Evolutionary conservation across 2,797 vertebrate genomes (phyloP).

Genomic region (Halcyon smyrnensis): DNA sequence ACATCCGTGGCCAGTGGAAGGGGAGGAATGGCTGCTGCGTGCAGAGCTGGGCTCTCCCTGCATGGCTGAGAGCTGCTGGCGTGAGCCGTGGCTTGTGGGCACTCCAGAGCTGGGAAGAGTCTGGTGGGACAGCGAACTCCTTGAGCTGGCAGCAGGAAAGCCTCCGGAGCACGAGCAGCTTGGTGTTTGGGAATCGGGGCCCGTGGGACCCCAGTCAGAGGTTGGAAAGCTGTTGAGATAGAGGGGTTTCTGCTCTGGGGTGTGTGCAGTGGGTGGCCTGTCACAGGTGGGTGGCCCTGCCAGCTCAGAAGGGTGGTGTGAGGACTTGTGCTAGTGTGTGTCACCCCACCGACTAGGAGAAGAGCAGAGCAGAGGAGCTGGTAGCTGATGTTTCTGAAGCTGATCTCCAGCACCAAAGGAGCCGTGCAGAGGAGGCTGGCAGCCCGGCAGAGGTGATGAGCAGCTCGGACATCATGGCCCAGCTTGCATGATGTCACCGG

Average conservation of each 20-base stretch:
- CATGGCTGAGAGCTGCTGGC: not conserved
- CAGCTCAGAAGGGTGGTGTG: accelerated
- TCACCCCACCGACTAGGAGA: conserved; percentile 70
- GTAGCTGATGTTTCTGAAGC: conserved; percentile 79
- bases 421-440: conserved; percentile 76
- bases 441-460: conserved; percentile 60
- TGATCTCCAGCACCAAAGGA: conserved; percentile 75
- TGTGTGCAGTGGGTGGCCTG: not conserved
- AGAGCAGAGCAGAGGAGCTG: conserved; percentile 72
- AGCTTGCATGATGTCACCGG: not conserved
- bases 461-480: not conserved
- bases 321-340: not conserved
- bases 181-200: not conserved
- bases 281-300: accelerated
- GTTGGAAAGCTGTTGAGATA: not conserved
- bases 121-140: not conserved
- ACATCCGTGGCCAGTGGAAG: too few relatives aligned
- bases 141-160: not conserved
- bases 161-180: accelerated
- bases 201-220: accelerated
- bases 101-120: not conserved
- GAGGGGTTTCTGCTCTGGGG: not conserved
- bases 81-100: accelerated
- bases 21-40: not conserved
- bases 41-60: not conserved